Evolutionary conservation across 2,888 invertebrate species (phyloP).

Genomic region (Chrysodeixis includens): DNA sequence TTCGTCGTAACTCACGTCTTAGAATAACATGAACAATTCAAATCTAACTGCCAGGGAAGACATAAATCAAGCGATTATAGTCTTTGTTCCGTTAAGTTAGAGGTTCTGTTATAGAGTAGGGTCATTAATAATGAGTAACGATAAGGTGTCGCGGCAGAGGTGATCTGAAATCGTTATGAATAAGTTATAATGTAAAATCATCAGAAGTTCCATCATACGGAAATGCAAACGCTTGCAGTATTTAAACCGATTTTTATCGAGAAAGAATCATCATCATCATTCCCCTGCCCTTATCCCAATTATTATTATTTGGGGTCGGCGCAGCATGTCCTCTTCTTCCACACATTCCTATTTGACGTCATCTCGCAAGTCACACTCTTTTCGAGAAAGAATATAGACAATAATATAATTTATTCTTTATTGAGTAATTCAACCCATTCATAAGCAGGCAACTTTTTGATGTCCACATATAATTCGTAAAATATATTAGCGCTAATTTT

Average conservation of each 20-base stretch:
- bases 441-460: background rate
- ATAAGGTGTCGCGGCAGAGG: constrained; percentile 47
- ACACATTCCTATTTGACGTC: no score
- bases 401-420: no score
- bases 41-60: constrained; percentile 20
- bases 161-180: constrained; percentile 49
- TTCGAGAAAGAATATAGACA: no score
- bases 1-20: constrained; percentile 42
- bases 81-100: constrained; percentile 25
- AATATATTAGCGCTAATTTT: background rate
- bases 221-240: background rate
- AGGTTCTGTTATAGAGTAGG: constrained; percentile 19
- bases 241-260: background rate
- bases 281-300: no score
- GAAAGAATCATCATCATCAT: no score
- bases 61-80: constrained; percentile 12
- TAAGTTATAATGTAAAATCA: constrained; percentile 11
- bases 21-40: constrained; percentile 35
- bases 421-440: no score
- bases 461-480: background rate
- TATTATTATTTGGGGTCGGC: no score
- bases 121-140: constrained; percentile 55
- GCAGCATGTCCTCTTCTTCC: no score
- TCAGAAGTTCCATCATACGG: constrained; percentile 17
- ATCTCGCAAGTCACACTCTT: no score